phyloP scores from a whole-genome alignment of 2,888 invertebrate species.

The Drosophila greeni region DNA sequence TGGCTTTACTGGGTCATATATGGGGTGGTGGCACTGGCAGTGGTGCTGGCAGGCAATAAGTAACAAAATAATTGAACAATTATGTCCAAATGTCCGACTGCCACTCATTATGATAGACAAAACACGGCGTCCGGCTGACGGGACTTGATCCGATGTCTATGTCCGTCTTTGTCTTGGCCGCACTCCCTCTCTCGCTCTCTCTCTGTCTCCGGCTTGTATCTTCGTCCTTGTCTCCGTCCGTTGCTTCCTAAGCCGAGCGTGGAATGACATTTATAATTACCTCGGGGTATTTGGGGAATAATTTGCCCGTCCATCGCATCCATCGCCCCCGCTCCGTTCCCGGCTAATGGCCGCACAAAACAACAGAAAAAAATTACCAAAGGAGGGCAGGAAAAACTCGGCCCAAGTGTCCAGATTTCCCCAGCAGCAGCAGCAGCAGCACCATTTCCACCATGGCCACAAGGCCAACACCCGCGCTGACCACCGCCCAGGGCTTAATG shows the following conservation, averaged over 20 bases:
- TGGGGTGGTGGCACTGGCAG: background rate
- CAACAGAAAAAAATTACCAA: constrained; percentile 17
- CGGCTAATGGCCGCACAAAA: constrained; percentile 54
- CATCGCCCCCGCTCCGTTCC: constrained; percentile 6
- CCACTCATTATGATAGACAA: constrained; percentile 76
- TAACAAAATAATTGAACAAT: constrained; percentile 77
- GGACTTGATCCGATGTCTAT: constrained; percentile 19
- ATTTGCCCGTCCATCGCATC: constrained; percentile 61
- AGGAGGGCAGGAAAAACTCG: constrained; percentile 47
- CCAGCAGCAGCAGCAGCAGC: constrained; percentile 29
- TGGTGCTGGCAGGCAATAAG: constrained; percentile 50
- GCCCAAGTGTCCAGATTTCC: constrained; percentile 56
- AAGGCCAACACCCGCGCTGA: constrained; percentile 55
- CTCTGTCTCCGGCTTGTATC: background rate
- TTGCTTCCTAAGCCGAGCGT: constrained; percentile 55
- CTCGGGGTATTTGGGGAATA: constrained; percentile 75
- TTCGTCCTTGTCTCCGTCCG: constrained; percentile 26
- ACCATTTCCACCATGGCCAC: constrained; percentile 32
- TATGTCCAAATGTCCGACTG: constrained; percentile 77
- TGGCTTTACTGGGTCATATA: constrained; percentile 3
- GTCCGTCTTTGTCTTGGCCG: constrained; percentile 1
- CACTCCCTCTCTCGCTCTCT: background rate
- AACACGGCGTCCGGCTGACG: constrained; percentile 54
- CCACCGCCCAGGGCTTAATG: constrained; percentile 66
- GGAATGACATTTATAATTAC: constrained; percentile 77